Evolutionary conservation across 2,113 vertebrate genomes (phyloP).

Genomic region (Leiothrix lutea): DNA sequence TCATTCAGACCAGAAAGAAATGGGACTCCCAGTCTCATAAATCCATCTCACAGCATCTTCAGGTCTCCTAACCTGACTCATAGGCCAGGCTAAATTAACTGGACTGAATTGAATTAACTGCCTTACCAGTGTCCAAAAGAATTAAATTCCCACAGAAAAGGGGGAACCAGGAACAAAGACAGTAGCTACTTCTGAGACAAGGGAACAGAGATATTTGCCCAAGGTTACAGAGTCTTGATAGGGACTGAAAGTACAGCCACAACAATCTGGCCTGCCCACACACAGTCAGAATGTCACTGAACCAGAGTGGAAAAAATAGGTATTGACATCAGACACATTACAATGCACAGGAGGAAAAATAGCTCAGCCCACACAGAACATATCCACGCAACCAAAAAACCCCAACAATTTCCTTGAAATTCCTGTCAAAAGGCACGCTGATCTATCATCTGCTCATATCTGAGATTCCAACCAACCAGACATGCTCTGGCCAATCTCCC

Average conservation of each 20-base stretch:
- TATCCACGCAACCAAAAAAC: background rate
- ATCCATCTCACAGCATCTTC: background rate
- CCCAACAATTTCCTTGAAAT: background rate
- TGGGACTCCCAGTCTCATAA: background rate
- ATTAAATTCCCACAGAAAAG: background rate
- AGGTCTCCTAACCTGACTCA: background rate
- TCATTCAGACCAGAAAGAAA: background rate
- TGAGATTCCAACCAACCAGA: constrained; percentile 13
- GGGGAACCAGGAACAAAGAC: background rate
- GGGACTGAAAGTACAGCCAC: background rate
- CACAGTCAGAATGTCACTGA: background rate
- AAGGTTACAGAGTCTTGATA: background rate
- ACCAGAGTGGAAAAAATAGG: background rate
- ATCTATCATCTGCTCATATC: constrained; percentile 32
- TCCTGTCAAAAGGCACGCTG: background rate
- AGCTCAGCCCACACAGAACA: background rate
- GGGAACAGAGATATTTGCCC: background rate
- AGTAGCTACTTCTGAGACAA: background rate
- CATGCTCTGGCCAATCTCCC: background rate
- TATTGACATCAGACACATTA: constrained; percentile 17
- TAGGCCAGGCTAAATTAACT: background rate
- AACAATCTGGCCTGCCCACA: background rate
- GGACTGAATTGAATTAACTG: background rate
- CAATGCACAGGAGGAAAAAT: background rate
- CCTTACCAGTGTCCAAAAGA: background rate